Conservation (phyloP, 2,888 invertebrate species). For the Ephialtes manifestator region DNA sequence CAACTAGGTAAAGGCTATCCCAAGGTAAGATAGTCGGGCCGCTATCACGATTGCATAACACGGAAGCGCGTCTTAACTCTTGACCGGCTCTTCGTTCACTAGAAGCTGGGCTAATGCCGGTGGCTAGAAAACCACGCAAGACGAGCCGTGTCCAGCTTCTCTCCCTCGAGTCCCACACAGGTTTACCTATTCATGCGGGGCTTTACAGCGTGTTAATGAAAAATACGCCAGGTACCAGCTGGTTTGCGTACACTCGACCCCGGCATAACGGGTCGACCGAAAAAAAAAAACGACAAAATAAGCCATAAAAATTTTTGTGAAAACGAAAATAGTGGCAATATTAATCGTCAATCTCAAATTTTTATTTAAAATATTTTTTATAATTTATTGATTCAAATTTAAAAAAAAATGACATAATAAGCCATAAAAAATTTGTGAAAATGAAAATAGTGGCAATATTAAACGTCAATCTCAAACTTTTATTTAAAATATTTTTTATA, state of each 20-base stretch:
- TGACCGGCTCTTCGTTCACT: constrained; percentile 56
- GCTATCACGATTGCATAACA: constrained; percentile 68
- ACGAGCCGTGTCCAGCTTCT: neutral
- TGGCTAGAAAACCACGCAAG: constrained; percentile 35
- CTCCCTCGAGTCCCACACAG: constrained; percentile 68
- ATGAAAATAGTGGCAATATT: too few species aligned
- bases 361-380: too few species aligned
- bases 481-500: too few species aligned
- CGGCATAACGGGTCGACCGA: constrained; percentile 75
- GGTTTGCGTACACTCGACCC: constrained; percentile 69
- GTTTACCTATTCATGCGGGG: constrained; percentile 82
- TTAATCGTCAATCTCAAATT: too few species aligned
- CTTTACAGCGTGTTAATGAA: constrained; percentile 84
- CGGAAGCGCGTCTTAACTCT: constrained; percentile 69
- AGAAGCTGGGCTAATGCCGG: constrained; percentile 37
- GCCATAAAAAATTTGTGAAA: too few species aligned
- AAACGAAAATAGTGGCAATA: constrained; percentile 24
- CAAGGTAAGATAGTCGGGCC: constrained; percentile 56
- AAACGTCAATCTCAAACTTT: too few species aligned
- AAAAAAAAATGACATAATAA: too few species aligned
- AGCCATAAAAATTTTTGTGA: constrained; percentile 1
- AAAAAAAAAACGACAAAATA: constrained; percentile 25
- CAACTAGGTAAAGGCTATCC: constrained; percentile 58
- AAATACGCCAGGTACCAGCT: constrained; percentile 82
- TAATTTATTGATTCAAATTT: too few species aligned